phyloP scores from a whole-genome alignment of 2,888 invertebrate genomes.

The Hydrotaea cyrtoneurina region DNA sequence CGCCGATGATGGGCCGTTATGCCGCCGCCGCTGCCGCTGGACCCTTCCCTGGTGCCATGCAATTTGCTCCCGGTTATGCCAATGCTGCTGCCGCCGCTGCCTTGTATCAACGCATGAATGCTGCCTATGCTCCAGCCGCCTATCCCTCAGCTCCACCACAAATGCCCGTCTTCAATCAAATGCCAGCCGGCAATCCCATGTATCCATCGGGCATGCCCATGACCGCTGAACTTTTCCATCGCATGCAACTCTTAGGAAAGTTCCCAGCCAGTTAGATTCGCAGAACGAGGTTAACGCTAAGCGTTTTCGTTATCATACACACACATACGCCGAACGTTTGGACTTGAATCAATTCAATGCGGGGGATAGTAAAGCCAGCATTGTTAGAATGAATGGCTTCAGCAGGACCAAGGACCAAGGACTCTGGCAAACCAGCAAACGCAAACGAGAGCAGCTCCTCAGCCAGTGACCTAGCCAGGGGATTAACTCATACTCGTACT shows the following conservation, averaged over 20 bases:
- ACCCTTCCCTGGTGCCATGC: slow-evolving; percentile 70
- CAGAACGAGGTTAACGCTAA: slow-evolving; percentile 37
- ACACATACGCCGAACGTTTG: slow-evolving; percentile 45
- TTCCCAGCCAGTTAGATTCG: slow-evolving; percentile 74
- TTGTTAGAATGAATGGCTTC: background rate
- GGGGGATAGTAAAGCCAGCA: background rate
- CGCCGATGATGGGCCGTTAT: slow-evolving; percentile 75
- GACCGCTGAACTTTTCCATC: slow-evolving; percentile 80
- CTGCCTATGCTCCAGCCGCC: slow-evolving; percentile 66
- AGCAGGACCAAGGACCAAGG: slow-evolving; percentile 1
- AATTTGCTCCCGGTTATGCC: slow-evolving; percentile 71
- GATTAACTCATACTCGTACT: slow-evolving; percentile 21
- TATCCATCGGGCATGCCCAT: slow-evolving; percentile 70
- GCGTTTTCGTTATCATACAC: slow-evolving; percentile 57
- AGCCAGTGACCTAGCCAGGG: slow-evolving; percentile 39
- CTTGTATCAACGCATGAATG: slow-evolving; percentile 76
- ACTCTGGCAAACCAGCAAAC: background rate
- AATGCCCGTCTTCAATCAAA: slow-evolving; percentile 53
- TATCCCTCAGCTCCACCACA: slow-evolving; percentile 40
- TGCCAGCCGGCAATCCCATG: slow-evolving; percentile 81
- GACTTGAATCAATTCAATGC: slow-evolving; percentile 56
- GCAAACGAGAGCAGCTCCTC: background rate
- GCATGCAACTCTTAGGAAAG: slow-evolving; percentile 80
- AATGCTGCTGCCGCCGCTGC: slow-evolving; percentile 77
- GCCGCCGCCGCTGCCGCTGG: slow-evolving; percentile 69